Percentiles rank a stretch among this genome's conserved stretches.
These are phyloP conservation scores for Heterohyrax brucei DNA, from an alignment of 2,797 vertebrate species.

Conservation along the genomic window DNA sequence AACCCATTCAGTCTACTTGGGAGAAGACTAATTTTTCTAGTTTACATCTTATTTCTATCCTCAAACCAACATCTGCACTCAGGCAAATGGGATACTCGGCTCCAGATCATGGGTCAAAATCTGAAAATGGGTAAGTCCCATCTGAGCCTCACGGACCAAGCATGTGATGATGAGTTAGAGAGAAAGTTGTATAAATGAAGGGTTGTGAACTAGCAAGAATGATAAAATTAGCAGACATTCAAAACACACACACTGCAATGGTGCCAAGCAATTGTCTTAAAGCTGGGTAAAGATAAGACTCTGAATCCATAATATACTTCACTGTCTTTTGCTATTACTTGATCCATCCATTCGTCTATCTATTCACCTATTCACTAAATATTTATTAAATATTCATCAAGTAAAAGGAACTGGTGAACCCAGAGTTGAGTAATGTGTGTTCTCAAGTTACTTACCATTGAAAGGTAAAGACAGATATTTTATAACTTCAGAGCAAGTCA, in stretches of 20 bases:
- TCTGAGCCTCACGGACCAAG: background rate
- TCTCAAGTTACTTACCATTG: background rate
- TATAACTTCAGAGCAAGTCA: conserved; percentile 55
- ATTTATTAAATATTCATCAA: background rate
- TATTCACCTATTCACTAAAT: background rate
- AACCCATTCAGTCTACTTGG: background rate
- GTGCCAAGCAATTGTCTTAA: background rate
- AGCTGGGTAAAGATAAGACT: background rate
- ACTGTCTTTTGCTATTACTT: background rate
- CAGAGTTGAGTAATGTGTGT: background rate
- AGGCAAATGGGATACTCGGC: background rate
- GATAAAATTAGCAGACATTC: background rate
- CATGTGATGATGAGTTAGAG: background rate
- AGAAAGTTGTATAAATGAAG: background rate
- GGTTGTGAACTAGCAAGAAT: background rate
- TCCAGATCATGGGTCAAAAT: background rate
- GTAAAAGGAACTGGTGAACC: background rate
- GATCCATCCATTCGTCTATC: background rate
- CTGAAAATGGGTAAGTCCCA: background rate
- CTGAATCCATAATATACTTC: background rate
- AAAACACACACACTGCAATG: background rate
- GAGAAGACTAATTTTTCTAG: background rate
- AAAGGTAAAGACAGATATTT: background rate
- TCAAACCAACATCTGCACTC: background rate
- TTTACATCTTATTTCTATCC: background rate